Conservation (phyloP, 2,888 invertebrate species). For the Leptinotarsa peninsularis region DNA sequence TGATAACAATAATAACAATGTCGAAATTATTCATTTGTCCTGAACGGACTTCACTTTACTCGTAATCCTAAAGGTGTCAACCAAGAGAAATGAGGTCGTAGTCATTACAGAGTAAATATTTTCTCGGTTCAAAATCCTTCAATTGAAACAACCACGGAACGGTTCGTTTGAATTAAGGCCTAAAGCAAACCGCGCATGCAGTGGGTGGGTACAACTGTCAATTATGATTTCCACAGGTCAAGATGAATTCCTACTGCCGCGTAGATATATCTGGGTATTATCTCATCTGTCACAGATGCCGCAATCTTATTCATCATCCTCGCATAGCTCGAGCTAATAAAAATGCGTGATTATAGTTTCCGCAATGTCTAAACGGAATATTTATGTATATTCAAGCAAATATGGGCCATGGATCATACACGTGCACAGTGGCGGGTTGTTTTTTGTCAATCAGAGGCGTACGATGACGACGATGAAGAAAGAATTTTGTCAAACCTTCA, state of each 20-base stretch:
- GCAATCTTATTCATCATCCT: constrained; percentile 41
- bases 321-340: constrained; percentile 25
- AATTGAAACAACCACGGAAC: not conserved
- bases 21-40: no score
- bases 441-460: not conserved
- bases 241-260: constrained; percentile 19
- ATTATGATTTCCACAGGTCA: constrained; percentile 19
- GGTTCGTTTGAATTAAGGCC: constrained; percentile 7
- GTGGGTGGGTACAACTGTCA: constrained; percentile 7
- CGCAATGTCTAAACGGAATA: constrained; percentile 39
- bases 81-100: no score
- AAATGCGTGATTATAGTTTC: constrained; percentile 37
- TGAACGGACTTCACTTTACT: no score
- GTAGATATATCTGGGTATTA: constrained; percentile 44
- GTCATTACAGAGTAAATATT: no score
- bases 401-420: constrained; percentile 29
- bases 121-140: not conserved
- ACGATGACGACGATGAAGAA: not conserved
- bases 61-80: no score
- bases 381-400: constrained; percentile 34
- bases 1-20: no score
- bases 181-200: not conserved
- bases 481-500: no score
- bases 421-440: constrained; percentile 3
- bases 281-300: constrained; percentile 52